phyloP scores from a whole-genome alignment of 2,888 invertebrate species.

The Callinectes sapidus region DNA sequence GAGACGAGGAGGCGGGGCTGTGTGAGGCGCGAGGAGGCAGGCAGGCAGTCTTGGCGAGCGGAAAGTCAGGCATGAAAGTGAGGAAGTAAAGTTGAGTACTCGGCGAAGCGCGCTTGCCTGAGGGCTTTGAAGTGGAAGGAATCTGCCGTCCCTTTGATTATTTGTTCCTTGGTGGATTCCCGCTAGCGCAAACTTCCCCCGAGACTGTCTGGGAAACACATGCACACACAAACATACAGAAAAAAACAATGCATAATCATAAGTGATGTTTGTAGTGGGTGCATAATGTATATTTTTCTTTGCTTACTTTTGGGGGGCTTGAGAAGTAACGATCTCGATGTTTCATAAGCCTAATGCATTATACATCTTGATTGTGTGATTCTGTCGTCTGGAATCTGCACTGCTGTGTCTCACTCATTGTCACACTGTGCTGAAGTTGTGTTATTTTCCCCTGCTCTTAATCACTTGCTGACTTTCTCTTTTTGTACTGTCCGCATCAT shows the following conservation, averaged over 20 bases:
- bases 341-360: not conserved
- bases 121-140: constrained; percentile 31
- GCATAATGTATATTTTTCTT: not conserved
- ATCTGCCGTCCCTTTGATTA: constrained; percentile 2
- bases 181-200: not conserved
- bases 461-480: not conserved
- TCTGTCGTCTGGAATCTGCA: not conserved
- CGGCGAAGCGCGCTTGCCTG: not conserved
- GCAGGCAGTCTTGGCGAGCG: constrained; percentile 4
- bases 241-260: not conserved
- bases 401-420: not conserved
- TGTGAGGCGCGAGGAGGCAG: not conserved
- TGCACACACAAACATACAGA: not conserved
- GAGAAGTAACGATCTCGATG: not conserved
- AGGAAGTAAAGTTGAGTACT: constrained; percentile 24
- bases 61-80: constrained; percentile 20
- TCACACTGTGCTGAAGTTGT: not conserved
- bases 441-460: not conserved
- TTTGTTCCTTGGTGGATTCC: not conserved
- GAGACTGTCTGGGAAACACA: not conserved
- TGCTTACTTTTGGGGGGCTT: not conserved
- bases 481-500: not conserved
- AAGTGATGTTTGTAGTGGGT: not conserved
- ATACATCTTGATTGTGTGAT: not conserved
- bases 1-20: not conserved